Conservation (phyloP, 1,140 invertebrate genomes). For the Octopus bimaculoides region DNA sequence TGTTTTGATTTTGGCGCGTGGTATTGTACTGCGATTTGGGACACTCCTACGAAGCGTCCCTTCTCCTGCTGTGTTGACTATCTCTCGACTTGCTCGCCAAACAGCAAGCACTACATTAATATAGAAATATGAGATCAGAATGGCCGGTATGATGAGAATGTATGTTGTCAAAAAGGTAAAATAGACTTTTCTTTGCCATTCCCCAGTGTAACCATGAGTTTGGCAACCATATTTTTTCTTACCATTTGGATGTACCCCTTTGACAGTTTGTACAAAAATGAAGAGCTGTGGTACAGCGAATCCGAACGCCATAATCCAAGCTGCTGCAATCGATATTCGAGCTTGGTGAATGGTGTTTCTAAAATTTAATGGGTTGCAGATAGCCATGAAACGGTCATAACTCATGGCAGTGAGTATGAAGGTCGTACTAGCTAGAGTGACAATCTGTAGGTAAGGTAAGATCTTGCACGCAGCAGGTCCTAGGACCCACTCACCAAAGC, state of each 20-base stretch:
- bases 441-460: constrained; percentile 56
- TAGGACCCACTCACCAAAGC: constrained; percentile 57
- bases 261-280: constrained; percentile 54
- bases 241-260: constrained; percentile 36
- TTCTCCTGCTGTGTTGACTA: constrained; percentile 15
- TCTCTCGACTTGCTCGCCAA: constrained; percentile 37
- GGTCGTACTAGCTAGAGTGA: constrained; percentile 58
- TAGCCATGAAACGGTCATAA: constrained; percentile 57
- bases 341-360: constrained; percentile 31
- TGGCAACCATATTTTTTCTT: constrained; percentile 47
- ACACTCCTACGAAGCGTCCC: constrained; percentile 35
- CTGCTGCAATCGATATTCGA: constrained; percentile 46
- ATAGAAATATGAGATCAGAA: constrained; percentile 58
- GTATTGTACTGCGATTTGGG: constrained; percentile 40
- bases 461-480: constrained; percentile 56
- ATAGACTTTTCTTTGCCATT: constrained; percentile 58
- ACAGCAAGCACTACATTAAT: constrained; percentile 55
- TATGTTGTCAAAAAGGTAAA: constrained; percentile 56
- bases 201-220: constrained; percentile 55
- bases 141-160: constrained; percentile 55
- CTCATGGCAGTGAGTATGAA: constrained; percentile 59
- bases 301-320: constrained; percentile 57
- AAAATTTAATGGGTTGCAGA: constrained; percentile 57
- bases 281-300: constrained; percentile 59
- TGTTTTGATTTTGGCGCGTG: constrained; percentile 58